phyloP scores from a whole-genome alignment of 2,113 vertebrate genomes.

The Vireo altiloquus region DNA sequence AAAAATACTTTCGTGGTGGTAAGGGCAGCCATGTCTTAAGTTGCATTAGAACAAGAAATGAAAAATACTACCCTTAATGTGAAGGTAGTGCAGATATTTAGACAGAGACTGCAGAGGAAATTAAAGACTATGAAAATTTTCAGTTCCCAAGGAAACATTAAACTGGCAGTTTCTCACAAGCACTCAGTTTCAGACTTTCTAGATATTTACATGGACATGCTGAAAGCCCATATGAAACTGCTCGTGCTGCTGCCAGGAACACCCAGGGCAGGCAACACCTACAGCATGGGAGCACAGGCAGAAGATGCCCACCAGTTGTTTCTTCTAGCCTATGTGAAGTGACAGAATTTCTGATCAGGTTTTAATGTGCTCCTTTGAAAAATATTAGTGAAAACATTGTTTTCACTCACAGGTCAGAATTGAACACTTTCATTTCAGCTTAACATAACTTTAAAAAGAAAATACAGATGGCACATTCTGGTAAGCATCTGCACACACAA shows the following conservation, averaged over 20 bases:
- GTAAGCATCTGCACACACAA: not conserved
- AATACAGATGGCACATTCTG: not conserved
- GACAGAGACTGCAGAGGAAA: not conserved
- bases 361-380: not conserved
- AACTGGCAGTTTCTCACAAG: not conserved
- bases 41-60: not conserved
- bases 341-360: not conserved
- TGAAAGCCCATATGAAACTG: not conserved
- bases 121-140: not conserved
- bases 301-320: not conserved
- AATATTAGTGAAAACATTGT: not conserved
- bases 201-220: rapidly evolving
- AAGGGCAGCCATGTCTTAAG: not conserved
- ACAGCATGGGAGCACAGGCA: not conserved
- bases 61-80: not conserved
- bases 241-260: not conserved
- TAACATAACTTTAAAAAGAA: not conserved
- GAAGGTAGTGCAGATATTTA: not conserved
- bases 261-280: rapidly evolving
- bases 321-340: not conserved
- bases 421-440: not conserved
- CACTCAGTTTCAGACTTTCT: not conserved
- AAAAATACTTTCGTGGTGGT: not conserved
- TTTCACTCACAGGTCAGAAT: not conserved
- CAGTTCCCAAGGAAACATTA: not conserved